A percentile compares a stretch with the other conserved stretches of the same genome.
Conservation (phyloP, 1,140 invertebrate genomes). For the Diorhabda sublineata region DNA sequence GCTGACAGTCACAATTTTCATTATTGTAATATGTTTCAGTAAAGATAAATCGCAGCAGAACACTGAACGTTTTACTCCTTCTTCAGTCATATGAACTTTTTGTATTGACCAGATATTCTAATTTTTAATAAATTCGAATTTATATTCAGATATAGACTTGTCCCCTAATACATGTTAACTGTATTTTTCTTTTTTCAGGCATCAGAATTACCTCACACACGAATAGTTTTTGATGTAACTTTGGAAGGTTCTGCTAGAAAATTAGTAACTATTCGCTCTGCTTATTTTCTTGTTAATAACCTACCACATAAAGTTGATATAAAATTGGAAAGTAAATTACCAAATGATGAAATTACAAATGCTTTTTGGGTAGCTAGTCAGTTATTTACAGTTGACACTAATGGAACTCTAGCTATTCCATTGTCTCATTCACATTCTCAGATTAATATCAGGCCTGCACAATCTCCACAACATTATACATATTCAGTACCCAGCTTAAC, state of each 20-base stretch:
- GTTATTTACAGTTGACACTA: conserved; percentile 35
- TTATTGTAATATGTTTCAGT: no score
- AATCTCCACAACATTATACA: conserved; percentile 48
- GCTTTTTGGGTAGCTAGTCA: conserved; percentile 33
- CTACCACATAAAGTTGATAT: conserved; percentile 68
- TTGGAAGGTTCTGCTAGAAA: conserved; percentile 91
- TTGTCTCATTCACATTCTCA: conserved; percentile 58
- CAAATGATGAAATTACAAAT: conserved; percentile 28
- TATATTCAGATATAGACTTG: no score
- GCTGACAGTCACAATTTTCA: no score
- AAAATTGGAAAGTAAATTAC: conserved; percentile 57
- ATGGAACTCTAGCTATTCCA: conserved; percentile 58
- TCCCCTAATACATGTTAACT: not conserved
- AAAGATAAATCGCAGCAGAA: no score
- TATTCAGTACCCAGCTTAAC: conserved; percentile 60
- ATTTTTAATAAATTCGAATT: no score
- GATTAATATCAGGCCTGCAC: conserved; percentile 52
- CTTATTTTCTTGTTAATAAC: conserved; percentile 76
- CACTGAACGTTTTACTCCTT: no score
- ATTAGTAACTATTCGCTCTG: conserved; percentile 91
- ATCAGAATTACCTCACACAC: conserved; percentile 47
- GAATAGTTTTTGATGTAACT: conserved; percentile 83
- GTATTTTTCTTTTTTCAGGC: conserved; percentile 18
- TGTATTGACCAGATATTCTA: no score
- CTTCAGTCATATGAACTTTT: no score